Base-by-base conservation (phyloP, 2,113 vertebrate genomes). In the Tachuris rubrigastra region DNA sequence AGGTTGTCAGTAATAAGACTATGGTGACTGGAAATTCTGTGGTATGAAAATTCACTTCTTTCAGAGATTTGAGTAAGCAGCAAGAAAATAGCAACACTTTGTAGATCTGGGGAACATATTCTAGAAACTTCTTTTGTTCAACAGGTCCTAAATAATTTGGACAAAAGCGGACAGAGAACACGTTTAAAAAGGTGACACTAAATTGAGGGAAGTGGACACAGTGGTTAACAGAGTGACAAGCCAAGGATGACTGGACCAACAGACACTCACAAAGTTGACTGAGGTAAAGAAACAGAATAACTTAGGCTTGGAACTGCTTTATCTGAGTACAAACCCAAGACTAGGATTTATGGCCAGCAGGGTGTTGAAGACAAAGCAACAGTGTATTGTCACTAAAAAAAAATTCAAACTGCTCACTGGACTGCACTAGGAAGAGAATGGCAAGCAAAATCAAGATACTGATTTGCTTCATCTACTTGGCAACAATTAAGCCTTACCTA, bases 81-180 rank as follows among this genome's bases (percentile, higher is more conserved):
- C 30, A 76, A 88, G 37, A n/a, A 55, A 88, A 88, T 1, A 67
- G 47, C 28, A 77, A 85, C 11, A n/a, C 9, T 10, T 13, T 14
- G 15, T n/a, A 79, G 12, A 65, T 75, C 35, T 56, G 22, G 8
- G 25, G 18, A 62, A 11, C n/a, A 67, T 21, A 35, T 31, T 56
- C 20, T 46, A 22, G 37, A 82, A 12, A 35, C 2, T 56, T 33
- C 7, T 50, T 8, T 11, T 67, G 24, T 37, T 85, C 33, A 87
- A 35, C 4, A 41, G 31, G 31, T 59, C 25, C 25, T 73, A 1
- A 8, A 59, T 13, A 72, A 53, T 1, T 0, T 9, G 7, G n/a
- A 78, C 30, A 52, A 37, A 65, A 42, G 41, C 0, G 0, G 8
- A 23, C 27, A 33, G 23, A 77, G 18, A 78, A 49, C 14, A 73